Evolutionary conservation across 2,797 vertebrate genomes (phyloP).

Genomic region (Martes flavigula): DNA sequence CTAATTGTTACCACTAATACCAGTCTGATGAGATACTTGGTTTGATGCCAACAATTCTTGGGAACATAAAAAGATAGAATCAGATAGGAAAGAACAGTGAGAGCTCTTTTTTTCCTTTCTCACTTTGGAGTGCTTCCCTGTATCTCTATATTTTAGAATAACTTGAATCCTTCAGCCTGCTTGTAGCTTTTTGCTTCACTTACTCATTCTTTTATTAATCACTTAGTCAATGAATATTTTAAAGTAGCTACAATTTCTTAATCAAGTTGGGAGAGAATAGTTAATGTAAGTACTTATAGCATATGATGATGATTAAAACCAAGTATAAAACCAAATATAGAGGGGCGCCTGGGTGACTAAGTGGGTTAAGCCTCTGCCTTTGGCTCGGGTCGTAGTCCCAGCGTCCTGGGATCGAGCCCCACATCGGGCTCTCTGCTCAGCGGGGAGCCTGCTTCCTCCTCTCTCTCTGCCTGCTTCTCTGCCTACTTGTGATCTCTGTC

Average conservation of each 20-base stretch:
- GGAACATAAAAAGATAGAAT: not conserved
- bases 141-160: not conserved
- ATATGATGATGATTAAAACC: not conserved
- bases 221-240: not conserved
- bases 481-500: no score
- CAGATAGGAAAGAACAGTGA: not conserved
- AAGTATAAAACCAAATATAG: not conserved
- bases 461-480: no score
- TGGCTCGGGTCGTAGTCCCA: no score
- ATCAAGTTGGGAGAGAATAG: not conserved
- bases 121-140: not conserved
- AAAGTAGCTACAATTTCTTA: not conserved
- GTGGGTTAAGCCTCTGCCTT: no score
- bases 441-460: no score
- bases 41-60: not conserved
- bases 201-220: not conserved
- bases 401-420: no score
- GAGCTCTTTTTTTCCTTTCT: not conserved
- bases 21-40: constrained; percentile 26
- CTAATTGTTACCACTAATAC: constrained; percentile 51
- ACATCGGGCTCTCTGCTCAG: no score
- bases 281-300: not conserved
- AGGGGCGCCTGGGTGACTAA: not conserved
- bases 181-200: not conserved
- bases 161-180: not conserved